Conservation (phyloP, 2,113 vertebrate genomes). For the Amazona vittata region DNA sequence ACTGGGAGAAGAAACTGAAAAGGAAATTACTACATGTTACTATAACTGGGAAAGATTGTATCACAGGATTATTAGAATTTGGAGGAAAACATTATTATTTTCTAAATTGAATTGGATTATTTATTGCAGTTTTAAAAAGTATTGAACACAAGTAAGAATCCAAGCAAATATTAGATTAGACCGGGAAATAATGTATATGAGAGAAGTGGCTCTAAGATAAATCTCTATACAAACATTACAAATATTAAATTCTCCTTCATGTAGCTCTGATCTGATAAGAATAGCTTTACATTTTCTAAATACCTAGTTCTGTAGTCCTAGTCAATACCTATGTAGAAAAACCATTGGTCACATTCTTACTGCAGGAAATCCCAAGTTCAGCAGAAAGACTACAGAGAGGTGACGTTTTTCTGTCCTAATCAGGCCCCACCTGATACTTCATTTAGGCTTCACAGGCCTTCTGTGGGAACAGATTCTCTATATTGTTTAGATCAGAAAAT, state of each 20-base stretch:
- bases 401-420: neutral
- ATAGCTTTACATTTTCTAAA: constrained; percentile 70
- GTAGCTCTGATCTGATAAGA: constrained; percentile 69
- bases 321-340: constrained; percentile 29
- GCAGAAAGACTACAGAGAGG: neutral
- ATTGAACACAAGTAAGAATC: constrained; percentile 75
- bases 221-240: constrained; percentile 79
- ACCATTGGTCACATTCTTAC: neutral
- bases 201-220: constrained; percentile 69
- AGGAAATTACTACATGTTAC: constrained; percentile 72
- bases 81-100: constrained; percentile 79
- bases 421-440: neutral
- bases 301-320: constrained; percentile 26
- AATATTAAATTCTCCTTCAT: constrained; percentile 79
- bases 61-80: constrained; percentile 78
- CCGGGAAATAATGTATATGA: constrained; percentile 74
- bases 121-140: constrained; percentile 80
- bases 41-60: constrained; percentile 72
- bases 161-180: constrained; percentile 79
- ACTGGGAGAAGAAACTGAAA: constrained; percentile 68
- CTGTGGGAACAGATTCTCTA: neutral
- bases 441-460: neutral
- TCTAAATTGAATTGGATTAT: constrained; percentile 81
- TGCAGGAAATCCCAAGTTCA: neutral
- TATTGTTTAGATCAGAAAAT: neutral